Evolutionary conservation across 1,140 invertebrate species (phyloP), one percentile per base, ranked within the genome.

Genomic region (Stratiolaelaps scimitus): DNA sequence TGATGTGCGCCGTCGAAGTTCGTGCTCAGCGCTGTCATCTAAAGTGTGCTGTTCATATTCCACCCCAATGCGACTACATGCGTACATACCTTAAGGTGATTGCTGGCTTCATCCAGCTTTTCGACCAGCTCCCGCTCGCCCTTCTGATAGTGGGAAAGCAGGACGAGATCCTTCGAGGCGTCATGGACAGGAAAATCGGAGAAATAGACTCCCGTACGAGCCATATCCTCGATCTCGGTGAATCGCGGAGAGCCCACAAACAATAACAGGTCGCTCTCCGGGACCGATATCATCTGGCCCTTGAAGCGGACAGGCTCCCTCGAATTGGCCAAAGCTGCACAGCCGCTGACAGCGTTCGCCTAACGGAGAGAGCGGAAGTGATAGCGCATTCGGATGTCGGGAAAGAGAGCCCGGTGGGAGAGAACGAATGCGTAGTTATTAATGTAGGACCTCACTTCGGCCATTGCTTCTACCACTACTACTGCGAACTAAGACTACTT

Each of bases 141-240:
- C 72, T 69, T 46, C 2, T 64, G 46, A 30, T 60, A 23, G 26
- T 70, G 45, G 15, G 34, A 66, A 65, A 69, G 65, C 15, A 77
- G 69, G 0, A 77, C 72, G 7, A 76, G 66, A 64, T 77, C 75
- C 28, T 75, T 66, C 0, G 76, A 75, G 64, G 72, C 71, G 69
- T 77, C 76, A 69, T 77, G 74, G 2, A 77, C 64, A 1, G 76
- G 74, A 40, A 77, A 75, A 68, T 77, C 76, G 7, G 73, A 74
- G 19, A 77, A 66, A 64, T 70, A 76, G 0, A 77, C 67, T 26
- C 74, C 74, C 65, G 72, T 71, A 26, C 72, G 70, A 68, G 71
- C 70, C 68, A 77, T 68, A 64, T 77, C 75, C 46, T 73, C 73
- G 0, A 77, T 69, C 45, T 72, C 72, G n/a, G 71, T 67, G 23